Evolutionary conservation across 2,113 vertebrate genomes (phyloP), one percentile per base, ranked within the genome.

Genomic region (Aegithalos caudatus): DNA sequence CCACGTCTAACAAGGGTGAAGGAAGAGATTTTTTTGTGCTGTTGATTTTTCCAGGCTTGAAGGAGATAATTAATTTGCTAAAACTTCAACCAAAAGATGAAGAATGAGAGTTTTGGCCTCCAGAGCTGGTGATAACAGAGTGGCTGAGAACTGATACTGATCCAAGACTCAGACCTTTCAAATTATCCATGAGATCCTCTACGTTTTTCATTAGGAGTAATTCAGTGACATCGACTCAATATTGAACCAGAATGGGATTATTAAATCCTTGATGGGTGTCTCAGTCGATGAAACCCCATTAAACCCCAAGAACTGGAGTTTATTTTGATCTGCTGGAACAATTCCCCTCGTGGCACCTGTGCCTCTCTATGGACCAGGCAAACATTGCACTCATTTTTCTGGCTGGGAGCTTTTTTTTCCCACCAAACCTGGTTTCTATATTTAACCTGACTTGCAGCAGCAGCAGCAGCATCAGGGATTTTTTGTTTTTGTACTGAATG

Each of bases 391-490:
- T 78, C 2, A 28, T 90, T 91, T 95, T 89, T 91, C 77, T 81
- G 40, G 35, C 58, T 57, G 47, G 70, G 37, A 11, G 27, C n/a
- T 27, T 80, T 92, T 74, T 74, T 77, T 88, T 70, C 60, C 48
- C 56, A 74, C n/a, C 69, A 81, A 91, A 85, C 61, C 83, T 86
- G 56, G 7, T 45, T 78, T 92, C 85, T 91, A 56, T 82, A 70
- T 86, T 90, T 93, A 95, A 91, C 81, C 47, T 14, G 53, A 57
- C 48, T 91, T 72, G 21, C 74, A 91, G 64, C 84, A 77, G 33
- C 56, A n/a, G 67, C 77, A 69, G 33, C 56, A n/a, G 67, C 77
- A 69, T 33, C 62, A 8, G 0, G 16, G 62, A 44, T 44, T 93
- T 86, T n/a, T 76, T 73, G 54, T 16, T 71, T 95, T 92, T 64